Evolutionary conservation across 2,797 vertebrate species (phyloP).

Genomic region (Manis javanica): DNA sequence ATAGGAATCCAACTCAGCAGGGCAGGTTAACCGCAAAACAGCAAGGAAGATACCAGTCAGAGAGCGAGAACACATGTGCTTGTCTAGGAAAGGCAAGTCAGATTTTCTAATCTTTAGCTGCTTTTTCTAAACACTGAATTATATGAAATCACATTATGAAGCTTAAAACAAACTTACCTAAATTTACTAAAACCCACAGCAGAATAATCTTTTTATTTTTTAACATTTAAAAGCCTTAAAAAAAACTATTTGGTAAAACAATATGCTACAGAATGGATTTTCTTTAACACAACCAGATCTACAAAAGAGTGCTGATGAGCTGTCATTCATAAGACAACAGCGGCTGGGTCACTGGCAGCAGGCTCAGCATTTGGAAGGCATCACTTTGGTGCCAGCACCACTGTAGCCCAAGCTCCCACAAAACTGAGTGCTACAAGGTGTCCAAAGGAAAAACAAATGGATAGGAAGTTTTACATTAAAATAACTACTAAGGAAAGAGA

Average conservation of each 20-base stretch:
- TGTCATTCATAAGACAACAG: neutral
- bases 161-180: slow-evolving; percentile 55
- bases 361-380: neutral
- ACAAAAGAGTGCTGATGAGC: slow-evolving; percentile 3
- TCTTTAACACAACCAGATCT: neutral
- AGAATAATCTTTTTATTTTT: slow-evolving; percentile 28
- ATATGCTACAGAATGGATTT: neutral
- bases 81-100: slow-evolving; percentile 67
- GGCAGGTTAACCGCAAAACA: slow-evolving; percentile 74
- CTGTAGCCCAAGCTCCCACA: neutral
- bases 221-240: slow-evolving; percentile 4
- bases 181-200: slow-evolving; percentile 56
- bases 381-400: neutral
- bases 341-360: neutral
- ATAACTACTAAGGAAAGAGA: slow-evolving; percentile 40
- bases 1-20: slow-evolving; percentile 75
- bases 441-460: slow-evolving; percentile 5
- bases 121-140: slow-evolving; percentile 47
- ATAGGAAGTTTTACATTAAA: slow-evolving; percentile 35
- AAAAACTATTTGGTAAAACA: slow-evolving; percentile 50
- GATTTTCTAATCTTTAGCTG: slow-evolving; percentile 42
- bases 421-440: neutral
- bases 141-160: slow-evolving; percentile 51
- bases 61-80: neutral
- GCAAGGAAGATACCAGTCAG: slow-evolving; percentile 73